Evolutionary conservation across 2,113 vertebrate species (phyloP), one percentile per base, ranked within the genome.

Genomic region (Coptodon bakossiorum): DNA sequence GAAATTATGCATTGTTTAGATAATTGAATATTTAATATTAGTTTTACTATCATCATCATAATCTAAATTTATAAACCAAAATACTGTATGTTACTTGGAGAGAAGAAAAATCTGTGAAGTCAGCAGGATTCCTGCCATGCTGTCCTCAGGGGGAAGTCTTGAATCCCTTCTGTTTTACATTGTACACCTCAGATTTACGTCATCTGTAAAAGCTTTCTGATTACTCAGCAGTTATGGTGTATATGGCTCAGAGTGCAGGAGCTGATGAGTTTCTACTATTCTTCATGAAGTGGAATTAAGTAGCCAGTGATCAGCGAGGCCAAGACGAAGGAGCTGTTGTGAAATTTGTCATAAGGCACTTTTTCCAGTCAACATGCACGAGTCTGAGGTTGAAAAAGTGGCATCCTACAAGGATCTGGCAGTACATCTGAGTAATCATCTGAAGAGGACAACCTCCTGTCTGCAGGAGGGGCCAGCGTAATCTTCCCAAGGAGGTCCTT

Each of bases 101-200:
- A 14, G 13, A 5, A 0, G 48, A 5, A 29, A 27, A 3, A 19
- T 17, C 61, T 45, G 40, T 2, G 9, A 6, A 29, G 24, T 78
- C 71, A 78, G 6, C 50, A 31, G 9, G 43, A 48, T 78, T 78
- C 24, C 14, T 24, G 66, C 40, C 1, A 73, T 29, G 9, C 68
- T 45, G 13, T 48, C 68, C 16, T 19, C 24, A 12, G 43, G 2
- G 71, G 24, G 31, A 48, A 19, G 43, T 76, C 24, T 50, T 48
- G 71, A 45, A 76, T 76, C 68, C 14, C 13, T 45, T 73, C 68
- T 45, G n/a, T 6, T 73, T 73, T 13, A 45, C 5, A 73, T 45
- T 45, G 22, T 48, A 73, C 19, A 73, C 22, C 68, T 73, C 13
- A 10, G 40, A 29, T 73, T 76, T 50, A 50, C 22, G 2, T 31